Conservation (phyloP, 2,888 invertebrate species). For the Erynnis tages region DNA sequence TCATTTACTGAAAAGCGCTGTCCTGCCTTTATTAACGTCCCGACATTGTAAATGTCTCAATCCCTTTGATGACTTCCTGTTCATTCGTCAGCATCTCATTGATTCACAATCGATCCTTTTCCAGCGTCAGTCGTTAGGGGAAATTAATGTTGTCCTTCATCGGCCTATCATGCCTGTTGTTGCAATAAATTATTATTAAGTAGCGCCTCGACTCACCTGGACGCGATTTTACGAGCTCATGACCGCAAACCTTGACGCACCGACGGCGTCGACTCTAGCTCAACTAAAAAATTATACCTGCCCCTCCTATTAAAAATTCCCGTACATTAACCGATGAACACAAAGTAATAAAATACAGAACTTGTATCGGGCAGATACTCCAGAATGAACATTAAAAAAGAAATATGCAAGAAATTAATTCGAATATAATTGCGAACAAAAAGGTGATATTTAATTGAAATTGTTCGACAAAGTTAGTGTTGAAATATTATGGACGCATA, state of each 20-base stretch:
- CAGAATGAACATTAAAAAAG: background rate
- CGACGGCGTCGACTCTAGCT: conserved; percentile 60
- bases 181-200: conserved; percentile 78
- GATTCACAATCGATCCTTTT: conserved; percentile 53
- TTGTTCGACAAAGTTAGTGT: conserved; percentile 47
- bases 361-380: conserved; percentile 6
- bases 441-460: conserved; percentile 44
- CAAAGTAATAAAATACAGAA: conserved; percentile 11
- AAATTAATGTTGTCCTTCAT: conserved; percentile 68
- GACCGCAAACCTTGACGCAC: conserved; percentile 58
- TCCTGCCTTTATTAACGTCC: conserved; percentile 61
- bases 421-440: conserved; percentile 36
- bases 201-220: conserved; percentile 69
- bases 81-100: conserved; percentile 49
- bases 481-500: conserved; percentile 43
- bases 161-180: conserved; percentile 58
- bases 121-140: conserved; percentile 55
- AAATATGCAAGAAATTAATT: conserved; percentile 27
- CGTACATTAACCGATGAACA: background rate
- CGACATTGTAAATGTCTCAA: conserved; percentile 73
- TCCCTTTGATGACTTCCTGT: conserved; percentile 68
- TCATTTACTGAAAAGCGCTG: conserved; percentile 65
- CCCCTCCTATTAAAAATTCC: conserved; percentile 50
- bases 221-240: conserved; percentile 58
- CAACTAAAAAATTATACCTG: conserved; percentile 69